phyloP scores from a whole-genome alignment of 2,797 vertebrate genomes.

The Poecile montanus region DNA sequence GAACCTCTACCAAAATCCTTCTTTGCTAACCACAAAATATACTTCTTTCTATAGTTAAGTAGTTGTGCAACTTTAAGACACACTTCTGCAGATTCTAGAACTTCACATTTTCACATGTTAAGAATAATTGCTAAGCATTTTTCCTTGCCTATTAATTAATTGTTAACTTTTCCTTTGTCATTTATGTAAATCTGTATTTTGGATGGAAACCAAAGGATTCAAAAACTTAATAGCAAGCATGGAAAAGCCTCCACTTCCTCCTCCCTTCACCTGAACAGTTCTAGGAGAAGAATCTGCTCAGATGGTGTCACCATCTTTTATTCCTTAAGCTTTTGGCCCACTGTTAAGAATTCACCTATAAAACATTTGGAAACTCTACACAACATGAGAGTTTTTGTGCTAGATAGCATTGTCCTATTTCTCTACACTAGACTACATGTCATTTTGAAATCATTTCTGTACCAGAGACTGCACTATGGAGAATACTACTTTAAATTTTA shows the following conservation, averaged over 20 bases:
- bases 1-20: background rate
- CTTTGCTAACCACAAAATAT: background rate
- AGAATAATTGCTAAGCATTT: background rate
- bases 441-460: background rate
- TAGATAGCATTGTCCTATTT: background rate
- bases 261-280: background rate
- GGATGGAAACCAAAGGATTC: background rate
- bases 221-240: rapidly evolving
- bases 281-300: background rate
- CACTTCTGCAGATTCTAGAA: background rate
- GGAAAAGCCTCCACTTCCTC: background rate
- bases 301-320: background rate
- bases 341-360: background rate
- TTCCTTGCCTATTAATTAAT: background rate
- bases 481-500: background rate
- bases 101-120: background rate
- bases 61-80: background rate
- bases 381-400: rapidly evolving
- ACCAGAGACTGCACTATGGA: background rate
- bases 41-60: background rate
- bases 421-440: rapidly evolving
- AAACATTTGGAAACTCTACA: background rate
- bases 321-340: background rate
- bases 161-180: background rate
- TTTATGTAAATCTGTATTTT: background rate